Percentiles rank a stretch among this genome's conserved stretches.
phyloP scores from a whole-genome alignment of 1,140 invertebrate species.

The Drosophila nigrodunni region DNA sequence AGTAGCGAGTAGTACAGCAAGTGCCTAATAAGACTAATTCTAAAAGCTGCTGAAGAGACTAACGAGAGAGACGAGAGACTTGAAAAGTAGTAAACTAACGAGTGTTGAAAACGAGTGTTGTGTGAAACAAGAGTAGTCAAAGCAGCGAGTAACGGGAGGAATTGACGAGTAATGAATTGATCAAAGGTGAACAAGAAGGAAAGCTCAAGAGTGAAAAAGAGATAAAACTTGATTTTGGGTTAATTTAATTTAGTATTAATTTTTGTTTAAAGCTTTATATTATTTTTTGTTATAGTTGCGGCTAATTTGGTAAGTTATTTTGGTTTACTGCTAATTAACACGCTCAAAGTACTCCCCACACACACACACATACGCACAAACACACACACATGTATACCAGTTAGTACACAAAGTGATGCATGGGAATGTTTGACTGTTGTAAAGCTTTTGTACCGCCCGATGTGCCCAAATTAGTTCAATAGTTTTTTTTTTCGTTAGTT shows the following conservation, averaged over 20 bases:
- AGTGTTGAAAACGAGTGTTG: too few species aligned
- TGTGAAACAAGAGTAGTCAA: too few species aligned
- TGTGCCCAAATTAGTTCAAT: constrained; percentile 23
- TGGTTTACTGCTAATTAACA: not conserved
- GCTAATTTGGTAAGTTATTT: constrained; percentile 34
- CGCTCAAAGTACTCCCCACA: not conserved
- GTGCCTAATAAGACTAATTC: too few species aligned
- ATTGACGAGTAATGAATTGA: too few species aligned
- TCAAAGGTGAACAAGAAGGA: too few species aligned
- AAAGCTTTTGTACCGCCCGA: constrained; percentile 54
- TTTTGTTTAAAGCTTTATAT: not conserved
- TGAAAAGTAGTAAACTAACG: too few species aligned
- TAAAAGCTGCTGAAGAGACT: too few species aligned
- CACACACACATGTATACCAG: not conserved
- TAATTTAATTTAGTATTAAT: not conserved
- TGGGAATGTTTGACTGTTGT: constrained; percentile 75
- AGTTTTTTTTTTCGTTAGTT: constrained; percentile 1
- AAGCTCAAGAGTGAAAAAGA: too few species aligned
- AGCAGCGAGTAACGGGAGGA: too few species aligned
- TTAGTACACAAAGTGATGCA: constrained; percentile 51
- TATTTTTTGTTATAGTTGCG: not conserved
- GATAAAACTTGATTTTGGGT: not conserved
- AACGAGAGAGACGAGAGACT: too few species aligned
- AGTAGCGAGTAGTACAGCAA: too few species aligned
- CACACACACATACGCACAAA: constrained; percentile 3